A percentile compares a stretch with the other conserved stretches of the same genome.
Conservation (phyloP, 2,888 invertebrate species). For the Limnephilus auricula region DNA sequence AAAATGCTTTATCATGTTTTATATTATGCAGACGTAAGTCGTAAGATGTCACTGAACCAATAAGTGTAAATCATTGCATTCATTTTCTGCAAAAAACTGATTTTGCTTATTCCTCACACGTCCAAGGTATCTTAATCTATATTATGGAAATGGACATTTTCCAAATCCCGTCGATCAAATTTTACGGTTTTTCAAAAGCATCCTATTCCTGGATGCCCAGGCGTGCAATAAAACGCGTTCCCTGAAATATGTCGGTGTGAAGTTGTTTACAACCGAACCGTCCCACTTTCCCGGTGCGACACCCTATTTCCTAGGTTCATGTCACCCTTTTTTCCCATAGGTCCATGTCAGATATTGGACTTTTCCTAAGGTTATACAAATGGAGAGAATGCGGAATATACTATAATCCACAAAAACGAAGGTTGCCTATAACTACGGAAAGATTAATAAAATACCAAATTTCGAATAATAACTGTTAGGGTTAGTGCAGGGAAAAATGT, state of each 20-base stretch:
- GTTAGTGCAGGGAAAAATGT: too few species aligned
- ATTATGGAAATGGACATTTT: neutral
- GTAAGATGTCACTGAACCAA: neutral
- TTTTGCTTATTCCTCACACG: constrained; percentile 18
- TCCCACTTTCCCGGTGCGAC: constrained; percentile 12
- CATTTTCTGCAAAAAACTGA: neutral
- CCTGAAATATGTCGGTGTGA: constrained; percentile 55
- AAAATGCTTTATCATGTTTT: neutral
- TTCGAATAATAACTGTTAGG: too few species aligned
- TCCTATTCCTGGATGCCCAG: constrained; percentile 34
- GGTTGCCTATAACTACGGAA: too few species aligned
- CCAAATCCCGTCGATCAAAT: constrained; percentile 29
- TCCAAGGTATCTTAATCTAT: neutral
- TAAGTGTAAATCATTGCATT: neutral
- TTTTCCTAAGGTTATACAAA: constrained; percentile 29
- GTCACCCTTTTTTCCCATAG: constrained; percentile 32
- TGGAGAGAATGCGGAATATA: neutral
- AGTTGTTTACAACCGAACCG: constrained; percentile 52
- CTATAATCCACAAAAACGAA: too few species aligned
- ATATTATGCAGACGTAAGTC: neutral
- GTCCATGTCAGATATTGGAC: constrained; percentile 51
- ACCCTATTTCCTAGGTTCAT: constrained; percentile 4
- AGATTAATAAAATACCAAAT: too few species aligned
- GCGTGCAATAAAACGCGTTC: constrained; percentile 53
- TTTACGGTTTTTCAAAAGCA: constrained; percentile 36